phyloP scores from a whole-genome alignment of 1,140 invertebrate genomes.

The Caerostris extrusa region DNA sequence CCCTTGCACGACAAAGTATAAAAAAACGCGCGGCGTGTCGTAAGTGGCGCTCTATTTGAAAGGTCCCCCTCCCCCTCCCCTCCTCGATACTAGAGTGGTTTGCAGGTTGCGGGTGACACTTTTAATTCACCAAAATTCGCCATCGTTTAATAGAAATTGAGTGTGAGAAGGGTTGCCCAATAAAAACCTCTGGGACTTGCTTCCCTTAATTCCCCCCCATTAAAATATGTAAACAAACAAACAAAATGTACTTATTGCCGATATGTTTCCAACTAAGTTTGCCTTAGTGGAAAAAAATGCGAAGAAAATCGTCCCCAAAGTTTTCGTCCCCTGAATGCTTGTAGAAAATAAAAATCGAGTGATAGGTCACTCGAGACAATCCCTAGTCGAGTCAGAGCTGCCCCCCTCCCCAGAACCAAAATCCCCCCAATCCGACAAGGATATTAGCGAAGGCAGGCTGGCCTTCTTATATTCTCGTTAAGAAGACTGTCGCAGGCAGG shows the following conservation, averaged over 20 bases:
- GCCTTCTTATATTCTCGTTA: constrained; percentile 78
- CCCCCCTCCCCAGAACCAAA: constrained; percentile 45
- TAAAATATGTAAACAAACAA: constrained; percentile 40
- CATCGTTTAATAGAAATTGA: constrained; percentile 2
- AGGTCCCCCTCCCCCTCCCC: constrained; percentile 3
- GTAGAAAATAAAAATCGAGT: constrained; percentile 77
- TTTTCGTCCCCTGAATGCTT: constrained; percentile 67
- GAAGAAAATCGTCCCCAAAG: constrained; percentile 46
- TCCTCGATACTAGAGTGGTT: constrained; percentile 32
- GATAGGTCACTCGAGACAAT: constrained; percentile 77
- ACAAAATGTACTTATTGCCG: neutral
- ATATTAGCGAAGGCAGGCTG: constrained; percentile 72
- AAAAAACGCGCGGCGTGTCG: constrained; percentile 45
- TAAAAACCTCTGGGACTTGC: neutral
- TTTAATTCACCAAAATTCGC: constrained; percentile 67
- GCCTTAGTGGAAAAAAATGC: neutral
- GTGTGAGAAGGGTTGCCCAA: neutral
- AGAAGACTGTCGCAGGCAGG: constrained; percentile 76
- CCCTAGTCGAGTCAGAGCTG: constrained; percentile 68
- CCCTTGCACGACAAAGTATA: neutral
- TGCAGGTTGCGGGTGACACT: constrained; percentile 55
- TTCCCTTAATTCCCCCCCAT: neutral
- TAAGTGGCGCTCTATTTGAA: constrained; percentile 45
- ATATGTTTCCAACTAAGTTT: constrained; percentile 4
- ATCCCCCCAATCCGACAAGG: constrained; percentile 74